Percentiles rank a stretch among this genome's conserved stretches.
Evolutionary conservation across 2,888 invertebrate genomes (phyloP).

Genomic region (Nesidiocoris tenuis): DNA sequence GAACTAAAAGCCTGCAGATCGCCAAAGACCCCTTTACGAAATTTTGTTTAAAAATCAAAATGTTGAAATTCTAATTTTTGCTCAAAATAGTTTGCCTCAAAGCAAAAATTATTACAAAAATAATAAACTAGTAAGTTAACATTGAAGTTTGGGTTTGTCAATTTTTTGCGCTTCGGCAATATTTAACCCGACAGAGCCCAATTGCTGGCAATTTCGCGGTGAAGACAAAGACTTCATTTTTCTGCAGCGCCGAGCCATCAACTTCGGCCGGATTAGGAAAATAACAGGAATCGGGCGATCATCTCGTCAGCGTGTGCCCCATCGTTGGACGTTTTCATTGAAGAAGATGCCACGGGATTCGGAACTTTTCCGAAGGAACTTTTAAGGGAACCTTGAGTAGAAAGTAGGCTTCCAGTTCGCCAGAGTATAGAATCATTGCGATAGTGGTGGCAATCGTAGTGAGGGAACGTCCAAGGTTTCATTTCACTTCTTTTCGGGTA

Average conservation of each 20-base stretch:
- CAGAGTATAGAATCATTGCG: too few species aligned
- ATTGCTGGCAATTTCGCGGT: not conserved
- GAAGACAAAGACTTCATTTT: not conserved
- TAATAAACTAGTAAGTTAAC: too few species aligned
- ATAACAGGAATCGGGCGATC: not conserved
- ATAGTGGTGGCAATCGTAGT: not conserved
- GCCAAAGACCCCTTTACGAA: too few species aligned
- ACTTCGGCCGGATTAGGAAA: not conserved
- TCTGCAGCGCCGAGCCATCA: not conserved
- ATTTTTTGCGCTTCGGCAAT: too few species aligned
- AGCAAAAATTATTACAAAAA: too few species aligned
- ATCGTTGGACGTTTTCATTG: not conserved
- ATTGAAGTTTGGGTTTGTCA: too few species aligned
- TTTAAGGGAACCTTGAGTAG: conserved; percentile 11
- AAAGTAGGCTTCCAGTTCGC: conserved; percentile 36
- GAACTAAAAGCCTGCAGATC: too few species aligned
- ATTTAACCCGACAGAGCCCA: not conserved
- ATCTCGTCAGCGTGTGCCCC: not conserved
- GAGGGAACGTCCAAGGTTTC: conserved; percentile 29
- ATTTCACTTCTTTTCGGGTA: conserved; percentile 31
- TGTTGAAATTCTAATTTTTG: too few species aligned
- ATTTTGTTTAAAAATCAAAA: too few species aligned
- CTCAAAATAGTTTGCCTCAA: too few species aligned
- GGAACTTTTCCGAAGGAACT: conserved; percentile 14
- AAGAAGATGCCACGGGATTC: not conserved